Percentiles rank a stretch among this genome's conserved stretches.
These are phyloP conservation scores for Eubasilissa regina DNA, from an alignment of 1,140 invertebrate species.

Conservation along the genomic window DNA sequence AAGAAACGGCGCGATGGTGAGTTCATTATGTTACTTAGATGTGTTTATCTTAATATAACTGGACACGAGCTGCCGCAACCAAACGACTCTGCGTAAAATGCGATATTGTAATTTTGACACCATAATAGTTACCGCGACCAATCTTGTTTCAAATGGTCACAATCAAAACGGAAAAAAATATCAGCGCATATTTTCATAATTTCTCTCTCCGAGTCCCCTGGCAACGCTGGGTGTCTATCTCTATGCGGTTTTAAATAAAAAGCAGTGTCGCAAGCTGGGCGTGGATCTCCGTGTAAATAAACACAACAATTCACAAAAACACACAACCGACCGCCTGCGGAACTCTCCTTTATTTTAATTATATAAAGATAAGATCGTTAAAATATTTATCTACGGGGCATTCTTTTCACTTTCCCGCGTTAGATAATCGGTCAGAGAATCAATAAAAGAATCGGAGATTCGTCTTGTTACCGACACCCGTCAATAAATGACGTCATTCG, in stretches of 20 bases:
- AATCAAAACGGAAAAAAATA: too few species aligned
- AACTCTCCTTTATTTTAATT: constrained; percentile 14
- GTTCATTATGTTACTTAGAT: too few species aligned
- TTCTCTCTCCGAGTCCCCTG: too few species aligned
- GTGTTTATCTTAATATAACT: too few species aligned
- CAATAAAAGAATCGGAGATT: constrained; percentile 19
- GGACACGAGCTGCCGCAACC: too few species aligned
- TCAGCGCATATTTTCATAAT: too few species aligned
- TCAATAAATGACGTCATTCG: constrained; percentile 21
- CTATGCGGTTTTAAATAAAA: not conserved
- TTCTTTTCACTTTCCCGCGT: constrained; percentile 8
- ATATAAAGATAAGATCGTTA: constrained; percentile 20
- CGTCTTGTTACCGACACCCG: not conserved
- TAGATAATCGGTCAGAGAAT: constrained; percentile 6
- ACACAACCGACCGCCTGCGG: not conserved
- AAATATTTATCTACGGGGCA: constrained; percentile 3
- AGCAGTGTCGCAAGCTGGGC: not conserved
- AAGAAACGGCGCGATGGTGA: too few species aligned
- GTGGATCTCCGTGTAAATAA: not conserved
- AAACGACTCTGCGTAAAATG: too few species aligned
- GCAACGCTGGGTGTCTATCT: too few species aligned
- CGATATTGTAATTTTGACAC: too few species aligned
- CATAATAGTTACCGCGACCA: too few species aligned
- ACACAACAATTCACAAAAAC: not conserved
- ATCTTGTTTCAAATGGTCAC: too few species aligned